These are phyloP conservation scores for Poicephalus gulielmi DNA, from an alignment of 2,113 vertebrate species.

Conservation along the genomic window DNA sequence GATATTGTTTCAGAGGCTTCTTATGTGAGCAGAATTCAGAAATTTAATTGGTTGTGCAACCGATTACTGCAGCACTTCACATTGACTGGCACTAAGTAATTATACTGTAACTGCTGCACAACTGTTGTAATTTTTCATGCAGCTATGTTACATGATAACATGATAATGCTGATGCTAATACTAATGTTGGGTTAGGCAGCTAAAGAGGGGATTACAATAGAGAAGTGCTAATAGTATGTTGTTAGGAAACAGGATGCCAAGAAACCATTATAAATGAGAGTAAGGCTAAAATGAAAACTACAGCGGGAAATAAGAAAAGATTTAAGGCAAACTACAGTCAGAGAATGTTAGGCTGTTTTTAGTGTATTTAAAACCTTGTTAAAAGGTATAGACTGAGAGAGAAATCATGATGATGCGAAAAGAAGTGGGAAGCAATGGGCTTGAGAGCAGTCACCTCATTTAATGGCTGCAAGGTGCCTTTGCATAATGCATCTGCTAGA, in stretches of 20 bases:
- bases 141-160: conserved; percentile 44
- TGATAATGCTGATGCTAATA: conserved; percentile 13
- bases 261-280: background rate
- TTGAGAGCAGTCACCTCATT: conserved; percentile 5
- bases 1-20: background rate
- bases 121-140: conserved; percentile 49
- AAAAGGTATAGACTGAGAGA: conserved; percentile 21
- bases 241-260: conserved; percentile 15
- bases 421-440: conserved; percentile 37
- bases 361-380: background rate
- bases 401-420: conserved; percentile 39
- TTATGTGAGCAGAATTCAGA: conserved; percentile 23
- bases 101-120: conserved; percentile 24
- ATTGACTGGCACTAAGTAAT: conserved; percentile 45
- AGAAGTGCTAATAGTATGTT: conserved; percentile 19
- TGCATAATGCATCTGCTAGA: background rate
- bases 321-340: background rate
- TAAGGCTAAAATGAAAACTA: background rate
- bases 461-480: conserved; percentile 34
- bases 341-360: background rate
- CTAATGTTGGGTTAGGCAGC: conserved; percentile 20
- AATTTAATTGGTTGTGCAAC: conserved; percentile 22
- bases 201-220: conserved; percentile 31
- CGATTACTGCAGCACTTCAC: conserved; percentile 6
- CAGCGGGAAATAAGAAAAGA: background rate